A percentile compares a stretch with the other conserved stretches of the same genome.
Evolutionary conservation across 2,888 invertebrate genomes (phyloP).

Genomic region (Morinoia aosen): DNA sequence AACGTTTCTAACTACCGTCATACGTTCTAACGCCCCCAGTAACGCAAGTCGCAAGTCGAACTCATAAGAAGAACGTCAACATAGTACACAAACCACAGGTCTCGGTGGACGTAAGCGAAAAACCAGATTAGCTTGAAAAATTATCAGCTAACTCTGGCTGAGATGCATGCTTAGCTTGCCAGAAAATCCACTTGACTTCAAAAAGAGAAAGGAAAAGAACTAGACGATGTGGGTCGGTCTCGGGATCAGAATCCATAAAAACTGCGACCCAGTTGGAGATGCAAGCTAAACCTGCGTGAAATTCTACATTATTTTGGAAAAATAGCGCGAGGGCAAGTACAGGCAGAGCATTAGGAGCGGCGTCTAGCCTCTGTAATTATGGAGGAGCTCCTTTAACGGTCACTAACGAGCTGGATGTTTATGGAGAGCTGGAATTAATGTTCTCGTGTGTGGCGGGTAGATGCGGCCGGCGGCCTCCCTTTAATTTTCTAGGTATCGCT

Average conservation of each 20-base stretch:
- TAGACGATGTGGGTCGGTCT: not conserved
- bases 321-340: not conserved
- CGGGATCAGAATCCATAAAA: not conserved
- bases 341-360: not conserved
- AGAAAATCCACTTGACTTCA: not conserved
- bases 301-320: not conserved
- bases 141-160: not conserved
- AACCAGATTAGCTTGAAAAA: not conserved
- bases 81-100: not conserved
- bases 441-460: not conserved
- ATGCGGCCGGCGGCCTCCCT: not conserved
- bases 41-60: not conserved
- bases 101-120: not conserved
- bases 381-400: constrained; percentile 28
- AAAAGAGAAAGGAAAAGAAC: not conserved
- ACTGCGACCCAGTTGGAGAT: not conserved
- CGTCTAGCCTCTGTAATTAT: constrained; percentile 1
- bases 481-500: not conserved
- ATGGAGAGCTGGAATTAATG: constrained; percentile 37
- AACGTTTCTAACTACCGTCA: not conserved
- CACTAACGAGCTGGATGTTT: constrained; percentile 45
- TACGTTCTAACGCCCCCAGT: not conserved
- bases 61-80: not conserved
- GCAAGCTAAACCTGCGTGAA: not conserved
- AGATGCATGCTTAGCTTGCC: not conserved